phyloP scores from a whole-genome alignment of 2,113 vertebrate genomes.

The Anhinga rufa region DNA sequence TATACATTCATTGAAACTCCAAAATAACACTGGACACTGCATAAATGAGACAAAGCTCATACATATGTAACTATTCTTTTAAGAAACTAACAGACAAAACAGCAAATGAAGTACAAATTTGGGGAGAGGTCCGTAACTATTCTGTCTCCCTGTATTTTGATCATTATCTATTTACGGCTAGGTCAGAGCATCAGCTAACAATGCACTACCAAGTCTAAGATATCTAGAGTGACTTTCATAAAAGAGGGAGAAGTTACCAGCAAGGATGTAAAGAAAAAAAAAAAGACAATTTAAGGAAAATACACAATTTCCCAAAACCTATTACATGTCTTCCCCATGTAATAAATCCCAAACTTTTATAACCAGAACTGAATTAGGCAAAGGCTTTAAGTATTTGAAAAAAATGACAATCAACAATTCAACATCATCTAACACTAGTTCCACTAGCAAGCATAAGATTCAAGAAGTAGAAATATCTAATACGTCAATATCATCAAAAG shows the following conservation, averaged over 20 bases:
- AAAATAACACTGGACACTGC: background rate
- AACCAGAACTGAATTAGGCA: background rate
- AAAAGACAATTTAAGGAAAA: background rate
- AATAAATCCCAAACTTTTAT: background rate
- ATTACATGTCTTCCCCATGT: background rate
- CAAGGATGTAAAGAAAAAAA: background rate
- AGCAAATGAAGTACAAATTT: conserved; percentile 6
- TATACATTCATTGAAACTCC: conserved; percentile 39
- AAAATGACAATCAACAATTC: background rate
- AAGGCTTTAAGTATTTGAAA: background rate
- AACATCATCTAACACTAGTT: background rate
- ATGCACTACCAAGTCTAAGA: background rate
- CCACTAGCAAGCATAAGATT: background rate
- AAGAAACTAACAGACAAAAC: conserved; percentile 38
- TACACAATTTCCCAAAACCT: background rate
- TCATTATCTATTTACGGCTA: background rate
- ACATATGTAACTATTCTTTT: conserved; percentile 14
- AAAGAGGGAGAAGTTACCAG: background rate
- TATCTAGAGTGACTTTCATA: background rate
- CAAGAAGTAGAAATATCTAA: background rate
- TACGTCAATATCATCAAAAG: background rate
- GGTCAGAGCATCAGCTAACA: background rate
- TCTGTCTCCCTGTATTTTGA: background rate
- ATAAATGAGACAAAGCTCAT: conserved; percentile 47
- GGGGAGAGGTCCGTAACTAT: background rate